Conservation (phyloP, 2,797 vertebrate species). For the Intellagama lesueurii region DNA sequence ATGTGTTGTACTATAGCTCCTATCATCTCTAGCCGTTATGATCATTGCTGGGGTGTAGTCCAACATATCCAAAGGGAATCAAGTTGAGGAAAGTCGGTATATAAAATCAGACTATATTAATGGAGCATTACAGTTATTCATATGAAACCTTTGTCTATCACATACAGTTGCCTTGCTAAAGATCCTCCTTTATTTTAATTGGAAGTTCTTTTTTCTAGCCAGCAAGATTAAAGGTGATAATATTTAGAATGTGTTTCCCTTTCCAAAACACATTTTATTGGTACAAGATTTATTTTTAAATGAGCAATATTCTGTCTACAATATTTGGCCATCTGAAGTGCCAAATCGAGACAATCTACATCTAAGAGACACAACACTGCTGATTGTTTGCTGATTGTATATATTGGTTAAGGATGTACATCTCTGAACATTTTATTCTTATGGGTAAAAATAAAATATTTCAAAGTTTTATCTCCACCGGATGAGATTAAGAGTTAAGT, state of each 20-base stretch:
- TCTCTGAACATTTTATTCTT: too few relatives aligned
- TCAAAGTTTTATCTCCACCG: too few relatives aligned
- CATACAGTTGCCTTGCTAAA: neutral
- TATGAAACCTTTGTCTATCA: neutral
- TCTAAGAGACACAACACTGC: neutral
- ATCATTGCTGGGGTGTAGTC: neutral
- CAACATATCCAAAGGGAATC: neutral
- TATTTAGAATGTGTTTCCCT: neutral
- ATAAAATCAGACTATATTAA: too few relatives aligned
- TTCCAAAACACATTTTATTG: neutral
- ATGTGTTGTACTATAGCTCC: neutral
- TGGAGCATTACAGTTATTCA: too few relatives aligned
- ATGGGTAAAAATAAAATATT: too few relatives aligned
- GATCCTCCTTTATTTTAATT: neutral
- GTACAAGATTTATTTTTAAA: too few relatives aligned
- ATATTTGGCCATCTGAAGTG: neutral
- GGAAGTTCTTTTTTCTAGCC: neutral
- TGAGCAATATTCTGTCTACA: neutral
- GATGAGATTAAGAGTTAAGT: too few relatives aligned
- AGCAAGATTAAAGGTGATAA: neutral
- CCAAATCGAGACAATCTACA: neutral
- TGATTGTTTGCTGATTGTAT: too few relatives aligned
- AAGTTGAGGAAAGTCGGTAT: neutral
- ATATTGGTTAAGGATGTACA: too few relatives aligned
- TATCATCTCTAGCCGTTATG: neutral